Evolutionary conservation across 2,113 vertebrate genomes (phyloP).

Genomic region (Macrotis lagotis): DNA sequence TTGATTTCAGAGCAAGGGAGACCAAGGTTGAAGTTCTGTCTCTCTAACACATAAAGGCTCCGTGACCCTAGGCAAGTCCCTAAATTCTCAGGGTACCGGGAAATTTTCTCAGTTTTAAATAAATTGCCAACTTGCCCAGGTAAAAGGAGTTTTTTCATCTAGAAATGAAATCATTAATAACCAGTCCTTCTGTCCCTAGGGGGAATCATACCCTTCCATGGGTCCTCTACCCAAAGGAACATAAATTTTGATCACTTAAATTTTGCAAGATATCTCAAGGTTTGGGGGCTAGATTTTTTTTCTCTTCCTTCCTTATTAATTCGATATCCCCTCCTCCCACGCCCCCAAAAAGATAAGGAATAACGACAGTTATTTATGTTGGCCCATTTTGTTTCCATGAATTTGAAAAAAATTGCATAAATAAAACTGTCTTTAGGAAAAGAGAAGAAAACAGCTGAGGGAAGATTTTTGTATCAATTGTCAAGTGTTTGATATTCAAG

Average conservation of each 20-base stretch:
- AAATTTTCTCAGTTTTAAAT: neutral
- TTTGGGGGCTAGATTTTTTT: neutral
- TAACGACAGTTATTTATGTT: too few species aligned
- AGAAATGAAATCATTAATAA: neutral
- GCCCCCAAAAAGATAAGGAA: too few species aligned
- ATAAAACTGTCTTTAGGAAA: too few species aligned
- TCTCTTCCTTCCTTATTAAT: neutral
- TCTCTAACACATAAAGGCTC: neutral
- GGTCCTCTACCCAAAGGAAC: neutral
- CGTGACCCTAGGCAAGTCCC: neutral
- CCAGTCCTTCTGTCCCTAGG: neutral
- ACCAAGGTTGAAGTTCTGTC: neutral
- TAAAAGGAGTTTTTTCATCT: neutral
- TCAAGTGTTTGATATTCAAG: too few species aligned
- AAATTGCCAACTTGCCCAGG: neutral
- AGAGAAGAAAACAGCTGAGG: too few species aligned
- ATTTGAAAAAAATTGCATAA: too few species aligned
- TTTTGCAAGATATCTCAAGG: neutral
- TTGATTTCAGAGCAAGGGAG: neutral
- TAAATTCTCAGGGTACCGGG: neutral
- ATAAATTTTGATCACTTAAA: neutral
- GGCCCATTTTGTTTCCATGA: too few species aligned
- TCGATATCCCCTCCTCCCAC: too few species aligned
- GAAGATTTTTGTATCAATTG: too few species aligned
- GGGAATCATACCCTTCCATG: neutral